These are phyloP conservation scores for Pemphigus obesinymphae DNA, from an alignment of 1,140 invertebrate genomes.

Conservation along the genomic window DNA sequence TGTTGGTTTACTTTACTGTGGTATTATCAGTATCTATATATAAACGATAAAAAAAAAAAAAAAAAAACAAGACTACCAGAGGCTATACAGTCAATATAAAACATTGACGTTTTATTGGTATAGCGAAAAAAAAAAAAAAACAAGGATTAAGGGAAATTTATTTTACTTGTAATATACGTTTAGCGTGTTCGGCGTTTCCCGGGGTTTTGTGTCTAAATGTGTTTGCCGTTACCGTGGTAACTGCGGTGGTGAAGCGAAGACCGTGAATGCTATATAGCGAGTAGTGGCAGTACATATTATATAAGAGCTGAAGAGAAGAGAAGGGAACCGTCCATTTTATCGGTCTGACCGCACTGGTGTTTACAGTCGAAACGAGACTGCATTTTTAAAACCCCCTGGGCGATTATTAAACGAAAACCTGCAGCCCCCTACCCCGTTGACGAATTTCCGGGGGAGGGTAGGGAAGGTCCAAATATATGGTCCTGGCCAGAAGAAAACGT, in stretches of 20 bases:
- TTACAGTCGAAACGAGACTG: slow-evolving; percentile 38
- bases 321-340: slow-evolving; percentile 17
- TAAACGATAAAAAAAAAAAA: not conserved
- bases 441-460: not conserved
- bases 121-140: not conserved
- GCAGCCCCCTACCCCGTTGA: not conserved
- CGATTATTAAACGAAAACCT: slow-evolving; percentile 33
- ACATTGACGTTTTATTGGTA: not conserved
- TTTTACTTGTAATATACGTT: slow-evolving; percentile 6
- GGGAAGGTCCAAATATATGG: not conserved
- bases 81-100: not conserved
- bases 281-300: not conserved
- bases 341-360: slow-evolving; percentile 25
- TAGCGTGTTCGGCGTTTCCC: slow-evolving; percentile 4
- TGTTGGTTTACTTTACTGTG: not conserved
- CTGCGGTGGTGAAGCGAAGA: not conserved
- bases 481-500: not conserved
- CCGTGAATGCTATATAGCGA: not conserved
- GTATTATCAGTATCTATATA: not conserved
- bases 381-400: slow-evolving; percentile 34
- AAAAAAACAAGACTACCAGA: not conserved
- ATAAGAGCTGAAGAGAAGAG: not conserved
- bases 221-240: slow-evolving; percentile 32
- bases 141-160: slow-evolving; percentile 18
- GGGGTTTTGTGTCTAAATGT: slow-evolving; percentile 16